phyloP scores from a whole-genome alignment of 2,113 vertebrate genomes.

The Hippocampus comes region DNA sequence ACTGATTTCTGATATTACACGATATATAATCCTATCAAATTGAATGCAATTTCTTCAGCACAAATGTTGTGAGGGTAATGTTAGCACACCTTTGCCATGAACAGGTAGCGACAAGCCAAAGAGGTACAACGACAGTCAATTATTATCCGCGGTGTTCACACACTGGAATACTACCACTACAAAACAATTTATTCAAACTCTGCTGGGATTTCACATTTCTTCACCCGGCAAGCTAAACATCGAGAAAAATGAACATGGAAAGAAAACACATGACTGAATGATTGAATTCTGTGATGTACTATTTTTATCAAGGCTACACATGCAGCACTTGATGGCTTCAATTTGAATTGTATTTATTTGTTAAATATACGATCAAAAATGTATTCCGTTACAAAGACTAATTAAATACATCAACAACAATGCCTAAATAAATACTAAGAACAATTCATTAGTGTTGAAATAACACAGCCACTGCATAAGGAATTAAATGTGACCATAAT shows the following conservation, averaged over 20 bases:
- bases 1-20: background rate
- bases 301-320: background rate
- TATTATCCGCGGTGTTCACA: no score
- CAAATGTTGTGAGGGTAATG: conserved; percentile 65
- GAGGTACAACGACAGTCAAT: background rate
- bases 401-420: no score
- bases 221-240: background rate
- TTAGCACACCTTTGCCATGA: conserved; percentile 21
- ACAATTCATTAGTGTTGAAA: no score
- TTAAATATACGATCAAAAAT: background rate
- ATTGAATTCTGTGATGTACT: background rate
- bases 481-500: no score
- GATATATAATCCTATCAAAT: background rate
- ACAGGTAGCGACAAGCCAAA: conserved; percentile 9
- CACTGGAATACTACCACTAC: background rate
- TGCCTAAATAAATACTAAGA: no score
- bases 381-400: no score
- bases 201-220: background rate
- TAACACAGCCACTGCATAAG: no score
- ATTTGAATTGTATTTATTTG: background rate
- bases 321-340: no score
- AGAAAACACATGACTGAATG: background rate
- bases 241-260: background rate
- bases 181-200: background rate
- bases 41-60: conserved; percentile 14